phyloP scores from a whole-genome alignment of 2,113 vertebrate genomes.

The Cinclus mexicanus region DNA sequence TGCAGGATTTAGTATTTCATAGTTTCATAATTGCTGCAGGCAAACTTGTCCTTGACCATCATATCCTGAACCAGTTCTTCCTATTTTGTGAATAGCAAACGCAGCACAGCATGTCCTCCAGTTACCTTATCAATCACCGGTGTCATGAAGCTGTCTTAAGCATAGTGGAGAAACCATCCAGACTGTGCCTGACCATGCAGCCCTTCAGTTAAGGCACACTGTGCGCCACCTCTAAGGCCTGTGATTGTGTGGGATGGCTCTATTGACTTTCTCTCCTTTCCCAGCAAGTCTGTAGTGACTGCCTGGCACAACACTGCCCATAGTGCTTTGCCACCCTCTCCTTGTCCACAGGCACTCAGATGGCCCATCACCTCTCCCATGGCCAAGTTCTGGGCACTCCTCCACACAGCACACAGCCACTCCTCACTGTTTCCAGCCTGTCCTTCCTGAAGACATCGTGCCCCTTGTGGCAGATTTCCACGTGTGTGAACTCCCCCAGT shows the following conservation, averaged over 20 bases:
- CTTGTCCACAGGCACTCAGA: neutral
- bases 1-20: neutral
- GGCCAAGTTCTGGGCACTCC: neutral
- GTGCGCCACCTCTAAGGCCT: neutral
- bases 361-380: neutral
- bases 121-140: neutral
- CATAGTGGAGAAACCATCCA: neutral
- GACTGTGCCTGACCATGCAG: neutral
- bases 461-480: neutral
- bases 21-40: neutral
- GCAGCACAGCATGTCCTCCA: neutral
- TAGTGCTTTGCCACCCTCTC: neutral
- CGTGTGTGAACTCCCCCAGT: rapidly evolving
- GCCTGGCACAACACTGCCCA: neutral
- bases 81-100: neutral
- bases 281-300: neutral
- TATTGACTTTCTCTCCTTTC: neutral
- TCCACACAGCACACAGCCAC: neutral
- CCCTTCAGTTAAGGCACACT: neutral
- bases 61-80: neutral
- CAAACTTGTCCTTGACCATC: neutral
- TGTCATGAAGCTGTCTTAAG: neutral
- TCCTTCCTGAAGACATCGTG: neutral
- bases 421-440: neutral
- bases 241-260: neutral